Conservation (phyloP, 2,888 invertebrate species). For the Ceramica pisi region DNA sequence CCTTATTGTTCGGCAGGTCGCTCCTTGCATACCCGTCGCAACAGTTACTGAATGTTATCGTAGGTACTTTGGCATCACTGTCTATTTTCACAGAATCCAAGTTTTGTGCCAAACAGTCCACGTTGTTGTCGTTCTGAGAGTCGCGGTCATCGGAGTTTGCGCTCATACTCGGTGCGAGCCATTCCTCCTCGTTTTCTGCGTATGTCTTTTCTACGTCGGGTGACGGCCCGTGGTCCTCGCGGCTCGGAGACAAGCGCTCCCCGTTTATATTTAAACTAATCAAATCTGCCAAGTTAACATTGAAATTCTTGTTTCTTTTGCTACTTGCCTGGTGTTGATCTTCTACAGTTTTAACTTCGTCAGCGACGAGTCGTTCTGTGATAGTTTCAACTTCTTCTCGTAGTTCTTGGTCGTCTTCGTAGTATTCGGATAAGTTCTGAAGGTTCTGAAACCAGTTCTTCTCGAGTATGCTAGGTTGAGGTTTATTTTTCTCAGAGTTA, state of each 20-base stretch:
- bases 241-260: slow-evolving; percentile 80
- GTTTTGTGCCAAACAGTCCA: slow-evolving; percentile 82
- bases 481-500: slow-evolving; percentile 69
- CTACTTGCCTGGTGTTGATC: slow-evolving; percentile 63
- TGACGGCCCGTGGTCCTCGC: slow-evolving; percentile 78
- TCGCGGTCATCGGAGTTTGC: slow-evolving; percentile 81
- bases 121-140: slow-evolving; percentile 73
- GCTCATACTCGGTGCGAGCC: slow-evolving; percentile 87
- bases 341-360: slow-evolving; percentile 75
- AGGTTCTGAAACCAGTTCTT: slow-evolving; percentile 84
- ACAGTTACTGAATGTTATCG: slow-evolving; percentile 89
- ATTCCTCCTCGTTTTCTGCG: slow-evolving; percentile 86
- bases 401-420: slow-evolving; percentile 86
- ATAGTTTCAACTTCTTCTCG: slow-evolving; percentile 82
- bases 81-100: slow-evolving; percentile 82
- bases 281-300: slow-evolving; percentile 85
- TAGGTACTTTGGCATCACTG: slow-evolving; percentile 84
- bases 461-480: slow-evolving; percentile 77
- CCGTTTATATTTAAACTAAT: slow-evolving; percentile 83
- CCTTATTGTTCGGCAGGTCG: slow-evolving; percentile 79
- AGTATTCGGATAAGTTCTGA: slow-evolving; percentile 87
- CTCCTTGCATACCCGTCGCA: slow-evolving; percentile 80
- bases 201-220: slow-evolving; percentile 78
- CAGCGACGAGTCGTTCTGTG: slow-evolving; percentile 79
- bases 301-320: slow-evolving; percentile 80